Percentiles rank a stretch among this genome's conserved stretches.
phyloP scores from a whole-genome alignment of 1,140 invertebrate species.

The Stegodyphus mimosarum region DNA sequence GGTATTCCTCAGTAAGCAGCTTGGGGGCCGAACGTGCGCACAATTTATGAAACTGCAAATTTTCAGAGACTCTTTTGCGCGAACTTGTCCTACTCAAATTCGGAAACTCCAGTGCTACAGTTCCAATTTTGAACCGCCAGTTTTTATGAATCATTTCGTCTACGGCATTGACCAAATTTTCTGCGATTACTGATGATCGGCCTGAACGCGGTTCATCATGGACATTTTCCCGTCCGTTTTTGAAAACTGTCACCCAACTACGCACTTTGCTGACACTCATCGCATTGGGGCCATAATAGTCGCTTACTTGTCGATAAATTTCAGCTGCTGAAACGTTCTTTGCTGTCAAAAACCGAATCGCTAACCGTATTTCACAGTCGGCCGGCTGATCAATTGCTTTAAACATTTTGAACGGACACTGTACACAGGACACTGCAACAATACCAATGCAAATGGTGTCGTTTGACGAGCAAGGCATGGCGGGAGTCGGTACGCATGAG shows the following conservation, averaged over 20 bases:
- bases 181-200: not conserved
- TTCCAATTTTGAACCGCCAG: not conserved
- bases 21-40: not conserved
- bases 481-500: not conserved
- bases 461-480: slow-evolving; percentile 4
- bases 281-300: not conserved
- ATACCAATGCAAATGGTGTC: not conserved
- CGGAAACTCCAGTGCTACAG: too few species aligned
- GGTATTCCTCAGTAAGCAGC: not conserved
- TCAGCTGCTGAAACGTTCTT: not conserved
- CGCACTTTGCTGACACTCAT: not conserved
- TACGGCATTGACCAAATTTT: slow-evolving; percentile 2
- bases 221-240: not conserved
- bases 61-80: too few species aligned
- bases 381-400: not conserved
- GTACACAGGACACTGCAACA: not conserved
- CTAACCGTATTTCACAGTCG: not conserved
- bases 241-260: not conserved
- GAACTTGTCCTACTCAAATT: too few species aligned
- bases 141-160: not conserved
- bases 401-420: not conserved
- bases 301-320: not conserved
- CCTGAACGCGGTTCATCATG: not conserved
- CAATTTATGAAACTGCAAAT: not conserved
- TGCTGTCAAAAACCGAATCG: slow-evolving; percentile 1